These are phyloP conservation scores for Eubasilissa regina DNA, from an alignment of 1,140 invertebrate species.

Conservation along the genomic window DNA sequence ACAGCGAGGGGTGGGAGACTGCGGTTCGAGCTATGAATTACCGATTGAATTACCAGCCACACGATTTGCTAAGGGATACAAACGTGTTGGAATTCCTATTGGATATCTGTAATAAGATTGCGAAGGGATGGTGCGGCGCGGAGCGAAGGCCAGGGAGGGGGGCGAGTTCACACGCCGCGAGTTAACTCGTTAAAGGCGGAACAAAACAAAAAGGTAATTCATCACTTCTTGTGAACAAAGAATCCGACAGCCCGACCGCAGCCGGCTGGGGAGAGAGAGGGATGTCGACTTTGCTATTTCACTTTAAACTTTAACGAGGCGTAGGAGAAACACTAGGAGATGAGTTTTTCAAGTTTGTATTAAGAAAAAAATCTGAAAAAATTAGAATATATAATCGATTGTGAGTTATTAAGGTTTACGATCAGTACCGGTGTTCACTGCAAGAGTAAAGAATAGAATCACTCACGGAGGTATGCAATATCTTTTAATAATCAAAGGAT, in stretches of 20 bases:
- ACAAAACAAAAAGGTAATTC: conserved; percentile 42
- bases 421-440: too few relatives aligned
- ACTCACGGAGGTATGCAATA: too few relatives aligned
- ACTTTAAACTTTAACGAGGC: too few relatives aligned
- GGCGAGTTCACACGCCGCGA: conserved; percentile 26
- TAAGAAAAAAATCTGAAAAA: neutral
- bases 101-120: conserved; percentile 57
- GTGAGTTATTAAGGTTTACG: neutral
- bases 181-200: conserved; percentile 3
- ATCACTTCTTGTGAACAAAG: conserved; percentile 29
- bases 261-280: neutral
- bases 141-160: neutral
- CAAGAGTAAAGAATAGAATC: too few relatives aligned
- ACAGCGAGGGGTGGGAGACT: neutral
- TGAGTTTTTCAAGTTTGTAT: neutral
- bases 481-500: too few relatives aligned
- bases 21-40: conserved; percentile 36
- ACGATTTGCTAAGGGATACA: conserved; percentile 56
- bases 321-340: too few relatives aligned
- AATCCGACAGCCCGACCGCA: conserved; percentile 19
- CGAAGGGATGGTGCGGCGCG: neutral
- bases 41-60: conserved; percentile 41
- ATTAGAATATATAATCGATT: neutral
- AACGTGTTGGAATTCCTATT: conserved; percentile 56
- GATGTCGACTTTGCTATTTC: too few relatives aligned